Base-by-base conservation (phyloP, 2,113 vertebrate genomes). In the Tursiops truncatus region DNA sequence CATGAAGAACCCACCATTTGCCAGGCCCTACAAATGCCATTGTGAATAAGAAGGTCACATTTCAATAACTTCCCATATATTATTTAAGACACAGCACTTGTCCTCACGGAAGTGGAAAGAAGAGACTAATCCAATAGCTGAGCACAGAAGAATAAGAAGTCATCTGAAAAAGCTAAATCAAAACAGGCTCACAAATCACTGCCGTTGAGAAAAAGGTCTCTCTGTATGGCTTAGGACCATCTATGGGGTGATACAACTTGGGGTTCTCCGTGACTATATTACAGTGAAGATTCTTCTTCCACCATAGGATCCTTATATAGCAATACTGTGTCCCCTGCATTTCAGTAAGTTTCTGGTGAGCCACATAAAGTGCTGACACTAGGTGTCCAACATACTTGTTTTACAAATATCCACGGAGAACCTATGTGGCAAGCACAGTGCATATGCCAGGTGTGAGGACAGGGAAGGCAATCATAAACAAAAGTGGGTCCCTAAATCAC, bases 21-120 rank as follows among this genome's bases (percentile, higher is more conserved):
- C 13, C 26, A 89, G 73, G 74, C 18, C 81, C 20, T 17, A 38
- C 6, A 3, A 5, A 84, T 21, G 38, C 3, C 71, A 76, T 3
- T 23, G 14, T 89, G 53, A 81, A 76, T 65, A 81, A 68, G 15
- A 3, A 68, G 23, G 21, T 86, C 67, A 65, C 5, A 23, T 56
- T 83, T 82, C 50, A 91, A 56, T 86, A 70, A 4, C 71, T 91
- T 60, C 41, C 50, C 14, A 62, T 77, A 12, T 68, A 53, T 60
- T 92, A 94, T 92, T 91, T 95, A 71, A 97, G 41, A 94, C 12
- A 81, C 15, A 91, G 33, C 44, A 81, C 17, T 85, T 87, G 20
- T 50, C 56, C 13, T 63, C 68, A 25, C 14, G 10, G 62, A 68
- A 70, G n/a, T 97, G 2, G 5, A 67, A 87, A 65, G 14, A 83